These are phyloP conservation scores for Homarus americanus DNA, from an alignment of 1,140 invertebrate species.

Conservation along the genomic window DNA sequence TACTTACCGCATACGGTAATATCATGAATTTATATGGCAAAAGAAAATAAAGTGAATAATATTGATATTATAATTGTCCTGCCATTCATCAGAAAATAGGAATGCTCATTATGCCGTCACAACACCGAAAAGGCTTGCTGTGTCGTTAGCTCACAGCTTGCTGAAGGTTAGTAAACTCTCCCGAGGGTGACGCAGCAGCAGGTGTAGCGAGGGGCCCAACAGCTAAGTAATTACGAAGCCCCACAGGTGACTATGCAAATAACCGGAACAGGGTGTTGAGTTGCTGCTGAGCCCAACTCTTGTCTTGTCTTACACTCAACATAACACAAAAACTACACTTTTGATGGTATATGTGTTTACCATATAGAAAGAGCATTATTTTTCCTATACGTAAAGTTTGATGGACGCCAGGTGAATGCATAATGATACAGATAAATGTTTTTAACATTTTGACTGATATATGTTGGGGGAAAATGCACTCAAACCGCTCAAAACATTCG, in stretches of 20 bases:
- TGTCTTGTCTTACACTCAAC: neutral
- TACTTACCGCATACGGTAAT: too few relatives aligned
- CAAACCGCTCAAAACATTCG: neutral
- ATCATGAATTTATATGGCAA: too few relatives aligned
- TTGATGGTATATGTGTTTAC: neutral
- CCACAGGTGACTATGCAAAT: conserved; percentile 45
- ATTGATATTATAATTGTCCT: too few relatives aligned
- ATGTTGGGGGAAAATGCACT: neutral
- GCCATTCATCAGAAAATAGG: too few relatives aligned
- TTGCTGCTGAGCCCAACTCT: neutral
- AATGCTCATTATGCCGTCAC: too few relatives aligned
- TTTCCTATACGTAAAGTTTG: neutral
- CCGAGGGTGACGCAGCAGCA: neutral
- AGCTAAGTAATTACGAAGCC: neutral
- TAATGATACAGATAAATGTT: neutral
- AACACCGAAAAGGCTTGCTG: too few relatives aligned
- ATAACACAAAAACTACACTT: neutral
- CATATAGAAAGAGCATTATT: neutral
- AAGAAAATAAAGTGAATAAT: too few relatives aligned
- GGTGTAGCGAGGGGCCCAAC: neutral
- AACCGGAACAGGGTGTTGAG: conserved; percentile 35
- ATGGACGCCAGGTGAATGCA: neutral
- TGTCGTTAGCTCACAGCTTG: neutral
- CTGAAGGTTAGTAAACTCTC: neutral
- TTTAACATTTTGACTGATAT: neutral